These are phyloP conservation scores for Halichoeres trimaculatus DNA, from an alignment of 2,113 vertebrate genomes.

Conservation along the genomic window DNA sequence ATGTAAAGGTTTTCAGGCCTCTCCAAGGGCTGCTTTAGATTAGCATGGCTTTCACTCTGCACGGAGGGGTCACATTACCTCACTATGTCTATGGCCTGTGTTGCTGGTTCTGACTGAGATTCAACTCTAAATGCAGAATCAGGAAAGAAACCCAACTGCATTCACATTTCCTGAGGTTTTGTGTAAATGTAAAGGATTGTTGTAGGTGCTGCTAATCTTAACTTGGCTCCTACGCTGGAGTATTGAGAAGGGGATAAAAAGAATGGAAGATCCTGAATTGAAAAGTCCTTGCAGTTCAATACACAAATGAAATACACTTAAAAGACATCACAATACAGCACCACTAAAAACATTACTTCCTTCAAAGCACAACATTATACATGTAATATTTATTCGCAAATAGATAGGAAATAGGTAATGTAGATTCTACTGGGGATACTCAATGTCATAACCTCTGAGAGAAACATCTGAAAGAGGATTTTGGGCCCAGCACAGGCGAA, in stretches of 20 bases:
- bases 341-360: neutral
- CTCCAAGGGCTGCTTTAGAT: constrained; percentile 66
- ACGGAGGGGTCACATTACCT: constrained; percentile 68
- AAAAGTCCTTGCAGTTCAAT: too few species aligned
- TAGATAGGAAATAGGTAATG: neutral
- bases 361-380: neutral
- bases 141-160: neutral
- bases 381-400: neutral
- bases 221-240: too few species aligned
- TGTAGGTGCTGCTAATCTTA: constrained; percentile 11
- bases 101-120: constrained; percentile 17
- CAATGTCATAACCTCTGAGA: constrained; percentile 37
- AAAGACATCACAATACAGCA: neutral
- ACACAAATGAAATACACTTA: too few species aligned
- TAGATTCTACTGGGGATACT: constrained; percentile 26
- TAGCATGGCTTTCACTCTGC: constrained; percentile 63
- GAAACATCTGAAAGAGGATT: constrained; percentile 57
- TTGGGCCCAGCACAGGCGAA: constrained; percentile 51
- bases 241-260: too few species aligned
- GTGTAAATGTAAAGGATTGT: neutral
- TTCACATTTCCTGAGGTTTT: neutral
- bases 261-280: too few species aligned
- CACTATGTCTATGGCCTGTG: constrained; percentile 22
- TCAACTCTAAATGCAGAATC: constrained; percentile 13
- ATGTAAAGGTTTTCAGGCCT: constrained; percentile 62